Evolutionary conservation across 2,888 invertebrate genomes (phyloP).

Genomic region (Agriotes lineatus): DNA sequence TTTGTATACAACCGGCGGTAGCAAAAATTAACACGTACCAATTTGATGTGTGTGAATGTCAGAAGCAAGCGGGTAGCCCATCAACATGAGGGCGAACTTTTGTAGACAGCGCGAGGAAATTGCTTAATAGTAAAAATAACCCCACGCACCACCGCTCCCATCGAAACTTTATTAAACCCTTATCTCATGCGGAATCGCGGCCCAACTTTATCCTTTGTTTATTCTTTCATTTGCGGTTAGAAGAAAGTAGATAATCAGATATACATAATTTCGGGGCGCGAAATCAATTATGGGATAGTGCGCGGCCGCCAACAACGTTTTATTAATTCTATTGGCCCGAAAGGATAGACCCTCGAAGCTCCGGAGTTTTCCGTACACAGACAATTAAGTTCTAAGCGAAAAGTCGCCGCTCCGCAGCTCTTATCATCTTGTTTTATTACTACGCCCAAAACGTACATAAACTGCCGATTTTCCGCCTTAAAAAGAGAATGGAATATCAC

Average conservation of each 20-base stretch:
- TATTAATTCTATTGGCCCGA: constrained; percentile 13
- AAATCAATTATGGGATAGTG: background rate
- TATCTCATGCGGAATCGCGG: constrained; percentile 4
- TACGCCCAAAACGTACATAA: background rate
- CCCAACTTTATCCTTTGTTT: constrained; percentile 7
- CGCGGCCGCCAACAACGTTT: background rate
- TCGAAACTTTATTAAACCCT: constrained; percentile 18
- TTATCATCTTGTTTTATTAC: constrained; percentile 8
- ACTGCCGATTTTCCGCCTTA: background rate
- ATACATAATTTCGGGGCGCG: background rate
- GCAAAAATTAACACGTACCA: constrained; percentile 13
- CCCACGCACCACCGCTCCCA: constrained; percentile 16
- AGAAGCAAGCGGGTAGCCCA: constrained; percentile 1
- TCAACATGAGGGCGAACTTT: constrained; percentile 15
- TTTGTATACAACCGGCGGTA: background rate
- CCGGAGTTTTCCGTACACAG: background rate
- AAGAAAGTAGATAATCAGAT: background rate
- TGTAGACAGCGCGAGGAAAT: constrained; percentile 14
- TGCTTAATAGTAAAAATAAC: constrained; percentile 19
- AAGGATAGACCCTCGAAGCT: background rate
- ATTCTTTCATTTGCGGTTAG: constrained; percentile 11
- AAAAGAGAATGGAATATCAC: too few relatives aligned
- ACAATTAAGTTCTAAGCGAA: constrained; percentile 1
- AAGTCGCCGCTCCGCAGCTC: background rate
- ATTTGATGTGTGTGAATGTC: constrained; percentile 16